Conservation (phyloP, 2,113 vertebrate species). For the Jacana jacana region DNA sequence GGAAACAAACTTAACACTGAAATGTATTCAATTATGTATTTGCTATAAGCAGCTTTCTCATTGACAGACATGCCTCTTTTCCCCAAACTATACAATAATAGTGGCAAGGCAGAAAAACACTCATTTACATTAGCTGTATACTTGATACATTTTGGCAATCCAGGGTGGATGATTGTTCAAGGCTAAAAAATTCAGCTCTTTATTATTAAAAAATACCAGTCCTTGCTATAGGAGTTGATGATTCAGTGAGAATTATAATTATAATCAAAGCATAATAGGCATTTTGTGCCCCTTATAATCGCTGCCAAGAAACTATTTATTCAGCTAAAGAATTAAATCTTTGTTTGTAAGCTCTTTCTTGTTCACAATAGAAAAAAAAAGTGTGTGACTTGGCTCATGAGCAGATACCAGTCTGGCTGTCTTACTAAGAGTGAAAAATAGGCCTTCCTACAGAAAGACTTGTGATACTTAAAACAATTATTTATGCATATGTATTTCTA, state of each 20-base stretch:
- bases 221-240: conserved; percentile 37
- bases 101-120: neutral
- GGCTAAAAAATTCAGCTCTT: conserved; percentile 22
- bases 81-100: neutral
- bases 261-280: conserved; percentile 52
- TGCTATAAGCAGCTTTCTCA: neutral
- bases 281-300: conserved; percentile 6
- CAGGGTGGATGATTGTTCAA: neutral
- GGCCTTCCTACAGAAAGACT: neutral
- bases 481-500: neutral
- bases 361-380: conserved; percentile 50
- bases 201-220: conserved; percentile 33
- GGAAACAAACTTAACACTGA: neutral
- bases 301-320: conserved; percentile 57
- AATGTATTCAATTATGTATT: neutral
- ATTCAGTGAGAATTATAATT: conserved; percentile 51
- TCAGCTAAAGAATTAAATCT: conserved; percentile 60
- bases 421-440: conserved; percentile 32
- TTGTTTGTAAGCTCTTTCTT: conserved; percentile 55
- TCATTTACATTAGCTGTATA: neutral
- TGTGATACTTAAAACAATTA: neutral
- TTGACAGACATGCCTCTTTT: neutral
- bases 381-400: conserved; percentile 47
- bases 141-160: neutral
- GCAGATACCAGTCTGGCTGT: conserved; percentile 10